These are phyloP conservation scores for Girardinus metallicus DNA, from an alignment of 2,797 vertebrate genomes.

Conservation along the genomic window DNA sequence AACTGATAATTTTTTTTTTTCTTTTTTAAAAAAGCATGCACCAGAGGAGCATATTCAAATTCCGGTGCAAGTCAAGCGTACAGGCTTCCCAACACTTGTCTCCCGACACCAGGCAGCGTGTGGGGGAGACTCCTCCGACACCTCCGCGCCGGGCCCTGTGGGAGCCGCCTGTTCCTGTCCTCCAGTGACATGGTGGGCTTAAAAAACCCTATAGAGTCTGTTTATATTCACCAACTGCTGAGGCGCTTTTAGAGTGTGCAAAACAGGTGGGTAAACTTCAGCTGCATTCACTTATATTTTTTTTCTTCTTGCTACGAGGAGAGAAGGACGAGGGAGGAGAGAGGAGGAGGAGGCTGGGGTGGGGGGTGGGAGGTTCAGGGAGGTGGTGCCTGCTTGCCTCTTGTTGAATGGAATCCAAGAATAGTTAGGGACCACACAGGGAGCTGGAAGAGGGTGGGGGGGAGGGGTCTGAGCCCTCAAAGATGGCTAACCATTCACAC, in stretches of 20 bases:
- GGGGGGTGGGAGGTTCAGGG: slow-evolving; percentile 66
- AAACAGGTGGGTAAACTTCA: slow-evolving; percentile 91
- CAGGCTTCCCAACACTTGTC: slow-evolving; percentile 36
- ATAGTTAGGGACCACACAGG: slow-evolving; percentile 97
- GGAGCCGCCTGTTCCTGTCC: slow-evolving; percentile 61
- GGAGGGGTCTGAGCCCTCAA: slow-evolving; percentile 87
- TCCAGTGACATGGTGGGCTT: slow-evolving; percentile 72
- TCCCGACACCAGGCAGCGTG: slow-evolving; percentile 27
- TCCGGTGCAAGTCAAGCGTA: slow-evolving; percentile 26
- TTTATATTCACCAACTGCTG: slow-evolving; percentile 82
- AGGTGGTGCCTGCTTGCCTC: slow-evolving; percentile 85
- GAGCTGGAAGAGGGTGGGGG: slow-evolving; percentile 70
- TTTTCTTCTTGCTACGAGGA: slow-evolving; percentile 73
- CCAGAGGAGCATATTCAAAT: slow-evolving; percentile 29
- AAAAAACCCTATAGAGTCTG: slow-evolving; percentile 74
- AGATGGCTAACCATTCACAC: slow-evolving; percentile 95
- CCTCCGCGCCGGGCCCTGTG: slow-evolving; percentile 52
- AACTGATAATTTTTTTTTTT: background rate
- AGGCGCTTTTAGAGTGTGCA: slow-evolving; percentile 79
- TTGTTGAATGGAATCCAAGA: slow-evolving; percentile 97
- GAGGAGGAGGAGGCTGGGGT: slow-evolving; percentile 40
- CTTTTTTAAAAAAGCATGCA: background rate
- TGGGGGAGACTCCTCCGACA: slow-evolving; percentile 51
- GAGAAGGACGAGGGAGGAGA: slow-evolving; percentile 55
- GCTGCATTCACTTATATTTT: slow-evolving; percentile 84